phyloP scores from a whole-genome alignment of 2,797 vertebrate genomes.

The Rhinophrynus dorsalis region DNA sequence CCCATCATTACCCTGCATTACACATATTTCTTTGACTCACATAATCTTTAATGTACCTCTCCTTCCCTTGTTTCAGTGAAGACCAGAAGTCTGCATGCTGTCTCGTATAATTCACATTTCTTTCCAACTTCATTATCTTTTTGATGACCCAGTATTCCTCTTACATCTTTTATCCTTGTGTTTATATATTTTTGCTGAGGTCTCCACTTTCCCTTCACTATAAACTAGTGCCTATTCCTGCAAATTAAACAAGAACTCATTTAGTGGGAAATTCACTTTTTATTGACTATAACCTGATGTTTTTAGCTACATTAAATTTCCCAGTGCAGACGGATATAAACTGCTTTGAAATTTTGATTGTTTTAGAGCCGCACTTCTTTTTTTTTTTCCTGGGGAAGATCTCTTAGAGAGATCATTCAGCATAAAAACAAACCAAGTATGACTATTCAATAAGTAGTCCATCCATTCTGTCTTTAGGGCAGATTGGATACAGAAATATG shows the following conservation, averaged over 20 bases:
- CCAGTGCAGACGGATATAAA: constrained; percentile 35
- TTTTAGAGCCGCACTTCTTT: constrained; percentile 16
- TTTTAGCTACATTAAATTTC: constrained; percentile 54
- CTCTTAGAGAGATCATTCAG: not conserved
- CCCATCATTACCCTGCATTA: not conserved
- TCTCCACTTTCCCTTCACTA: constrained; percentile 58
- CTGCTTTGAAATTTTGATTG: constrained; percentile 31
- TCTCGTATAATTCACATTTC: constrained; percentile 42
- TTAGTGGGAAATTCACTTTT: constrained; percentile 60
- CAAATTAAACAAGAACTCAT: constrained; percentile 54
- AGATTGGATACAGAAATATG: too few species aligned
- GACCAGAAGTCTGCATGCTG: constrained; percentile 20
- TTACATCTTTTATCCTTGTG: constrained; percentile 58
- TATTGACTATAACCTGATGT: constrained; percentile 45
- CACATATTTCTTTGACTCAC: not conserved
- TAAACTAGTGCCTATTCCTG: constrained; percentile 30
- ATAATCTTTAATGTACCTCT: not conserved
- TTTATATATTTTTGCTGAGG: constrained; percentile 51
- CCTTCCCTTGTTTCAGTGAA: constrained; percentile 8
- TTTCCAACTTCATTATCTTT: constrained; percentile 60
- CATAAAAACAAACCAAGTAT: not conserved
- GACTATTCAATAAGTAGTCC: not conserved
- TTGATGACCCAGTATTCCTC: constrained; percentile 61
- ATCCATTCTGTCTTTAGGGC: too few species aligned
- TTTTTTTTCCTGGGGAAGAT: not conserved